These are phyloP conservation scores for Panorpa germanica DNA, from an alignment of 2,888 invertebrate genomes.

Conservation along the genomic window DNA sequence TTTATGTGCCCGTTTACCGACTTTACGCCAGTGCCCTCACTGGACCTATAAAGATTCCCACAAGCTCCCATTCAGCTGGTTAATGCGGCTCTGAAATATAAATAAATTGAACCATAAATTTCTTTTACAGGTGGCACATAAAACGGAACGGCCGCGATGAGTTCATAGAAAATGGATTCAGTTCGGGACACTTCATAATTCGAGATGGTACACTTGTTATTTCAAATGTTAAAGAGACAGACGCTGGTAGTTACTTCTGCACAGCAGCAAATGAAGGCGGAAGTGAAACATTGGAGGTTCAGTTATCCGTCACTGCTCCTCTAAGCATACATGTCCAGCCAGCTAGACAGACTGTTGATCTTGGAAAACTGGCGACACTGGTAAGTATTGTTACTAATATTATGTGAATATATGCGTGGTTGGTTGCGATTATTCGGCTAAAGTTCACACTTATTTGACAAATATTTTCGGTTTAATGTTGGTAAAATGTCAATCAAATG, in stretches of 20 bases:
- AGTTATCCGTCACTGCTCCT: conserved; percentile 38
- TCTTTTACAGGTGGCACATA: conserved; percentile 27
- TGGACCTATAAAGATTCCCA: no score
- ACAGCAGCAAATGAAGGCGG: conserved; percentile 32
- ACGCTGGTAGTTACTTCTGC: conserved; percentile 31
- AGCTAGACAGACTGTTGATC: conserved; percentile 53
- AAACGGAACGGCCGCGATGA: conserved; percentile 27
- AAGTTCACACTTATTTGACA: no score
- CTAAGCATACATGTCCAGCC: conserved; percentile 61
- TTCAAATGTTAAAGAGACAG: conserved; percentile 26
- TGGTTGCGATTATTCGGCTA: no score
- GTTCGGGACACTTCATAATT: conserved; percentile 26
- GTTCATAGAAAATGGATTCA: conserved; percentile 24
- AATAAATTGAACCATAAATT: neutral
- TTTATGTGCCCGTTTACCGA: no score
- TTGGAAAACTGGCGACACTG: conserved; percentile 63
- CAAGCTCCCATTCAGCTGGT: conserved; percentile 7
- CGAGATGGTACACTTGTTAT: conserved; percentile 31
- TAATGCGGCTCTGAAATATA: neutral
- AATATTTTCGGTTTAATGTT: no score
- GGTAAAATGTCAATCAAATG: no score
- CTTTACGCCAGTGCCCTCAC: no score
- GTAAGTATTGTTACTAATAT: no score
- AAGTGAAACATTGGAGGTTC: conserved; percentile 31
- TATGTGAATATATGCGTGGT: no score